Conservation (phyloP, 2,888 invertebrate genomes). For the Meganola albula region DNA sequence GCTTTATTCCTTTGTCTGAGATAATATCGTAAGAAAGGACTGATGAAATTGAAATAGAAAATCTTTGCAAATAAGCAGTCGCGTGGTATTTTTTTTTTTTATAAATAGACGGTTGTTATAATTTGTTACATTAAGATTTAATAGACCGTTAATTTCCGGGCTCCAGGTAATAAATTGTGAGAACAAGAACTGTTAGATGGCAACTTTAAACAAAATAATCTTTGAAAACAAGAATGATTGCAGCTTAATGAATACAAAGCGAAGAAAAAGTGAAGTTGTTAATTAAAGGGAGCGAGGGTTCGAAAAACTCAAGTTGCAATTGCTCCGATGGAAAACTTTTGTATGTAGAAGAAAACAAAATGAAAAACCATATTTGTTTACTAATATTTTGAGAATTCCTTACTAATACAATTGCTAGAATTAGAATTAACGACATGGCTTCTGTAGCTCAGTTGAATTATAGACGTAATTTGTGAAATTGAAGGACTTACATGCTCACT, state of each 20-base stretch:
- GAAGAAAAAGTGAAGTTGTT: conserved; percentile 46
- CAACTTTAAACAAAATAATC: conserved; percentile 12
- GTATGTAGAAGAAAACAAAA: conserved; percentile 17
- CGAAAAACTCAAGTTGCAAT: conserved; percentile 16
- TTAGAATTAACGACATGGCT: too few relatives aligned
- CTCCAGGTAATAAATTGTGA: background rate
- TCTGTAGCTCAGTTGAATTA: too few relatives aligned
- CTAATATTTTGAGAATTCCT: background rate
- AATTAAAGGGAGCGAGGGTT: conserved; percentile 35
- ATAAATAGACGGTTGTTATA: background rate
- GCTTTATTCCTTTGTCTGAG: conserved; percentile 36
- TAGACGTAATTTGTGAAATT: too few relatives aligned
- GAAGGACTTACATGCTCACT: too few relatives aligned
- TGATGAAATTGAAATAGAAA: conserved; percentile 34
- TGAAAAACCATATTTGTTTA: conserved; percentile 3
- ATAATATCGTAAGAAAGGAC: conserved; percentile 32
- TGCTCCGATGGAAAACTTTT: conserved; percentile 14
- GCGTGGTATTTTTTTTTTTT: background rate
- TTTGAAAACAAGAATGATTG: conserved; percentile 31
- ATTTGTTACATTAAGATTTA: too few relatives aligned
- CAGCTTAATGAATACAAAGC: conserved; percentile 28
- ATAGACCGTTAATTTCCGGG: too few relatives aligned
- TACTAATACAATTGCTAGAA: too few relatives aligned
- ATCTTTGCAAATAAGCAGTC: background rate
- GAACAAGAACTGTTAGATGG: background rate